Base-by-base conservation (phyloP, 2,888 invertebrate genomes). In the Lithophane leautieri region DNA sequence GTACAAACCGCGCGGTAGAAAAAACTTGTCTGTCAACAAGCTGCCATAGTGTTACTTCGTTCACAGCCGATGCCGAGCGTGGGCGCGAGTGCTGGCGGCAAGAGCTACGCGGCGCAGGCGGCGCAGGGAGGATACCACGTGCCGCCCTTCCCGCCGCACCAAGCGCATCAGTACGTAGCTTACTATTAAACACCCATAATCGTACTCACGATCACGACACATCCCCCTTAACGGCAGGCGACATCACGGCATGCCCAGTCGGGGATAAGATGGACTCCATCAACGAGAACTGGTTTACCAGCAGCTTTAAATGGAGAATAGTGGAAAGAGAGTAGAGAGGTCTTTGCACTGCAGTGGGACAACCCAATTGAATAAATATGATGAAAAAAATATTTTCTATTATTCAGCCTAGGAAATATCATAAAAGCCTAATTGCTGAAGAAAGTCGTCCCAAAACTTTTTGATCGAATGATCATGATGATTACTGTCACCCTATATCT, bases 101-200 rank as follows among this genome's bases (percentile, higher is more conserved):
- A 95, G 92, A 96, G 94, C 76, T 96, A 96, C 92, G 95, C 96
- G 77, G 95, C 95, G 78, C 95, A 96, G 82, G 95, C 96, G 40
- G 82, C 82, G 2, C 82, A 83, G 58, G 96, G 91, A 74, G 93
- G 95, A 1, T 95, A 96, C 91, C 95, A 96, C 91, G 94, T 94
- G 78, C 95, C 95, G 78, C 95, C 95, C 52, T 95, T 95, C 93
- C 94, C 95, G 68, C 94, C 90, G 74, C 93, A 91, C 66, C 90
- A 86, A 34, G 70, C 87, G 56, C 91, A 91, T 69, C 92, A 87
- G 92, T 92, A 67, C 81, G 90, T 73, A 58, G 1, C 14, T 25
- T 19, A 40, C 1, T n/a, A 16, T n/a, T 56, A 14, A 6, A 19
- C 19, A 63, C 19, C 19, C 42, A 25, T 56, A 56, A 12, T 25